Evolutionary conservation across 2,888 invertebrate species (phyloP).

Genomic region (Aphrophora alni): DNA sequence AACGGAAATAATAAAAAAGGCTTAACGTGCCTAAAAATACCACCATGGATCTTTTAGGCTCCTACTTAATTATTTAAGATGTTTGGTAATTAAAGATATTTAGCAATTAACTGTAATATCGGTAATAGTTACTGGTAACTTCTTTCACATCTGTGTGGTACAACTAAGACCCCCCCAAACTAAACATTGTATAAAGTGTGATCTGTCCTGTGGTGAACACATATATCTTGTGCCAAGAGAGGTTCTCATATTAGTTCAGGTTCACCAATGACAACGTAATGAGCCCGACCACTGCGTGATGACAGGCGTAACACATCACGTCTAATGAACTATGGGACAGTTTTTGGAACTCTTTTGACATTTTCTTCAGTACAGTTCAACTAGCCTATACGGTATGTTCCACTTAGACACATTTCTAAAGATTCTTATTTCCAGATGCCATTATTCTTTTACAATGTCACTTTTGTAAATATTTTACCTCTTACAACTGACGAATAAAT

Average conservation of each 20-base stretch:
- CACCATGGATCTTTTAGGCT: no score
- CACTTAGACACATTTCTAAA: not conserved
- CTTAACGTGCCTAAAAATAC: no score
- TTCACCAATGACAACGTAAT: slow-evolving; percentile 9
- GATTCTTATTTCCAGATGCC: not conserved
- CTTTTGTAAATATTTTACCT: not conserved
- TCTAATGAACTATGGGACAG: not conserved
- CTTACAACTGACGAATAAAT: no score
- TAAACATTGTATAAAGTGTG: not conserved
- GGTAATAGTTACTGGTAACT: no score
- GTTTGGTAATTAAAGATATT: no score
- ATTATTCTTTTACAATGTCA: not conserved
- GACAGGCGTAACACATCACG: not conserved
- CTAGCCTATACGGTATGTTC: not conserved
- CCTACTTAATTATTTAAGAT: no score
- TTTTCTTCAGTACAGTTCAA: not conserved
- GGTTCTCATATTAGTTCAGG: slow-evolving; percentile 4
- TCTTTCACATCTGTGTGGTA: not conserved
- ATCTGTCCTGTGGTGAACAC: not conserved
- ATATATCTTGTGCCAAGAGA: not conserved
- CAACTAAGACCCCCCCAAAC: not conserved
- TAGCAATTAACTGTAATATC: no score
- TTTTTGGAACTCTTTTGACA: slow-evolving; percentile 4
- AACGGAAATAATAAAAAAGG: no score
- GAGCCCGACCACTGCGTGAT: not conserved